A percentile compares a stretch with the other conserved stretches of the same genome.
phyloP scores from a whole-genome alignment of 2,797 vertebrate species.

The Graptemys geographica region DNA sequence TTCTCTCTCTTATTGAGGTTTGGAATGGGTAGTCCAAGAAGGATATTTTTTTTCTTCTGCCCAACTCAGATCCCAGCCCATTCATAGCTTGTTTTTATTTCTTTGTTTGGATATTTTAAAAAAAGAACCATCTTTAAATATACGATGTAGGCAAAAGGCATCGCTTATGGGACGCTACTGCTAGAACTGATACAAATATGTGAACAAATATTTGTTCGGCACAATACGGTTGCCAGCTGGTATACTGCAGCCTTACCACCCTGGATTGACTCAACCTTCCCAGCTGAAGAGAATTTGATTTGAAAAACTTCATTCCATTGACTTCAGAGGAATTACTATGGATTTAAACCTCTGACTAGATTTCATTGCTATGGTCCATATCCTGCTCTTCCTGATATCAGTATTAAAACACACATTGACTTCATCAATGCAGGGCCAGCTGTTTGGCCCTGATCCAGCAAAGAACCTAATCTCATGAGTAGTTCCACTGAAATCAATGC shows the following conservation, averaged over 20 bases:
- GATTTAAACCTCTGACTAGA: background rate
- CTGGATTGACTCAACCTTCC: accelerated
- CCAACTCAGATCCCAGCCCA: background rate
- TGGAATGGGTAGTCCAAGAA: conserved; percentile 7
- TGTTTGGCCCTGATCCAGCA: background rate
- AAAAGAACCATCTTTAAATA: background rate
- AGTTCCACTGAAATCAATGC: background rate
- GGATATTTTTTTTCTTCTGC: background rate
- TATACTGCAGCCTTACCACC: background rate
- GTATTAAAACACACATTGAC: background rate
- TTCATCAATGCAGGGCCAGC: background rate
- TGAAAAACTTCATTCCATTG: background rate
- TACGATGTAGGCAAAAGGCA: background rate
- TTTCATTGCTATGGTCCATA: accelerated
- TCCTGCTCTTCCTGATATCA: background rate
- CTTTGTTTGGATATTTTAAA: background rate
- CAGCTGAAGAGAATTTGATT: background rate
- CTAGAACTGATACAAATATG: background rate
- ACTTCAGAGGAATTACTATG: background rate
- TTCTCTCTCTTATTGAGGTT: conserved; percentile 25
- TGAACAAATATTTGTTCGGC: background rate
- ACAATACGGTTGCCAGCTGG: accelerated
- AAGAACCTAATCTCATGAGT: background rate
- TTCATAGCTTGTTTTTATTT: background rate
- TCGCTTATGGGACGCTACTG: accelerated